These are phyloP conservation scores for Nycticryphes semicollaris DNA, from an alignment of 2,113 vertebrate species.

Conservation along the genomic window DNA sequence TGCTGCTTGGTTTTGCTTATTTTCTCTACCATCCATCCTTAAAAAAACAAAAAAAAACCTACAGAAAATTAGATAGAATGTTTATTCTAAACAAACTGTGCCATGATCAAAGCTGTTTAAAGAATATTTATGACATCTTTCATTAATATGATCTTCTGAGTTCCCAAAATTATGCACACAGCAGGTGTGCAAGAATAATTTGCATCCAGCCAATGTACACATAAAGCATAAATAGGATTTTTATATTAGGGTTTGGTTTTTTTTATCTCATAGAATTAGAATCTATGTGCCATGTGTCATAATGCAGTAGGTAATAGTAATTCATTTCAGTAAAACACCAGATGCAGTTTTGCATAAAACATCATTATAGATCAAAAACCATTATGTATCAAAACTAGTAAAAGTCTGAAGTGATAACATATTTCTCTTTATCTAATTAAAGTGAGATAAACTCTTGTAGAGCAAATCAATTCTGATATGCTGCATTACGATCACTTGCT, in stretches of 20 bases:
- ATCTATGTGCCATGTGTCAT: neutral
- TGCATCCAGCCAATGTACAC: neutral
- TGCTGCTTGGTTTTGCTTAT: neutral
- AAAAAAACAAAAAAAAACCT: neutral
- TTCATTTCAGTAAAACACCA: slow-evolving; percentile 9
- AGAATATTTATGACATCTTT: neutral
- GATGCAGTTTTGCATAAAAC: slow-evolving; percentile 21
- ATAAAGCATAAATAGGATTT: slow-evolving; percentile 9
- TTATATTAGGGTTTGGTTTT: slow-evolving; percentile 10
- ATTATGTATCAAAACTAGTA: slow-evolving; percentile 7
- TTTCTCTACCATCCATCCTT: neutral
- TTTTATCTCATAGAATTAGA: neutral
- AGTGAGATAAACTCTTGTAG: neutral
- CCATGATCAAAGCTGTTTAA: neutral
- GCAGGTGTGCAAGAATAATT: neutral
- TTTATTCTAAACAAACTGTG: neutral
- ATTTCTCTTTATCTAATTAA: slow-evolving; percentile 25
- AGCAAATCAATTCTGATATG: slow-evolving; percentile 22
- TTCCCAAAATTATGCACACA: neutral
- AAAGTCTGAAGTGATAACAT: neutral
- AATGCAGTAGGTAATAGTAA: slow-evolving; percentile 5
- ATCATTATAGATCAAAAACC: neutral
- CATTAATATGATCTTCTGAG: neutral
- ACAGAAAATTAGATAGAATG: neutral
- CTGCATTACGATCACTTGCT: neutral